A percentile compares a stretch with the other conserved stretches of the same genome.
Conservation (phyloP, 2,888 invertebrate species). For the Norana najaformis region DNA sequence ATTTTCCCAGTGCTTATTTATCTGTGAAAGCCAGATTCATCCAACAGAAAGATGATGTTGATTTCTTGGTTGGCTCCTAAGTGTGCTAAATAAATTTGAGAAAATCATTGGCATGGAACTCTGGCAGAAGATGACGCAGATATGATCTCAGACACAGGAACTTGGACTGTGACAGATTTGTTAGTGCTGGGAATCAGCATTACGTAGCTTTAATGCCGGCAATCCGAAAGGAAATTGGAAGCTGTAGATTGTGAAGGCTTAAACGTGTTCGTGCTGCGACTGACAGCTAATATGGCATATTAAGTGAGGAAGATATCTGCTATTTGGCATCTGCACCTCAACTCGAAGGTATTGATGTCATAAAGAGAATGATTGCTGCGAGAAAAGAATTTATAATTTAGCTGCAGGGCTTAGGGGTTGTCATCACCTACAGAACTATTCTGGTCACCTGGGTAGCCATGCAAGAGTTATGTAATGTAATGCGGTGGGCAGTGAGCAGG, state of each 20-base stretch:
- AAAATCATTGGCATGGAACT: background rate
- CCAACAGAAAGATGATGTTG: background rate
- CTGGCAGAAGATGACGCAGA: background rate
- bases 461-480: background rate
- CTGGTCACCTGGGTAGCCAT: background rate
- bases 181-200: background rate
- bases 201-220: background rate
- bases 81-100: background rate
- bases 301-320: background rate
- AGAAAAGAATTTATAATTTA: conserved; percentile 13
- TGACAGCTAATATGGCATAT: background rate
- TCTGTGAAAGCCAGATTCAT: background rate
- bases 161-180: background rate
- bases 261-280: background rate
- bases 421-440: background rate
- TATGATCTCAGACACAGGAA: background rate
- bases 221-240: conserved; percentile 7
- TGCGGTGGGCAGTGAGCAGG: background rate
- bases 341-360: background rate
- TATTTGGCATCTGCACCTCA: background rate
- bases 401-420: conserved; percentile 4
- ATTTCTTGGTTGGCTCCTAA: background rate
- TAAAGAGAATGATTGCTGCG: background rate
- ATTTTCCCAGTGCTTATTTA: background rate
- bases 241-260: conserved; percentile 13